These are phyloP conservation scores for Xylocopa sonorina DNA, from an alignment of 1,140 invertebrate species.

Conservation along the genomic window DNA sequence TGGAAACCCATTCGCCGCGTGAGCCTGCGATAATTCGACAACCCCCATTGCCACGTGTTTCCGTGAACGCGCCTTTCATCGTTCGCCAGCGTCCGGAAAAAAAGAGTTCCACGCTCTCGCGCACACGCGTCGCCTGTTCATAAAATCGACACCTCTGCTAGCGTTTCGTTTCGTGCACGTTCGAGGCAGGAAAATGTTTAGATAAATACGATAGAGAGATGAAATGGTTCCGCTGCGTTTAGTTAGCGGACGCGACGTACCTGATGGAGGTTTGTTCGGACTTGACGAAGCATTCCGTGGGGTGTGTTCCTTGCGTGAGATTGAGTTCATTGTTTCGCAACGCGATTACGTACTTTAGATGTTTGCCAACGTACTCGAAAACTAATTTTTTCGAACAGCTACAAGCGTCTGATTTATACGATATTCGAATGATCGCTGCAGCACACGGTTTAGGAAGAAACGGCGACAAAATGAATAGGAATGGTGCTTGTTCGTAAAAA, in stretches of 20 bases:
- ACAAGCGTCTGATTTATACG: too few relatives aligned
- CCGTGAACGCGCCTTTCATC: constrained; percentile 26
- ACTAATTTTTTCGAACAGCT: too few relatives aligned
- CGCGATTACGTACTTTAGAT: too few relatives aligned
- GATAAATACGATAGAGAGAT: background rate
- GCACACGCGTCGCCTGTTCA: background rate
- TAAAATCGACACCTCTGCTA: background rate
- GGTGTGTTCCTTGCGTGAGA: too few relatives aligned
- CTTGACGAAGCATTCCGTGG: too few relatives aligned
- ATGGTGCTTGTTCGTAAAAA: too few relatives aligned
- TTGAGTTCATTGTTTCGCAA: too few relatives aligned
- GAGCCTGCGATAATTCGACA: constrained; percentile 61
- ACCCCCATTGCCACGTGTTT: constrained; percentile 53
- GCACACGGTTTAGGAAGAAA: too few relatives aligned
- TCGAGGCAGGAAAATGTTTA: background rate
- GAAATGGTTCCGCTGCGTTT: background rate
- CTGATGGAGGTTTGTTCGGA: background rate
- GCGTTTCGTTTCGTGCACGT: background rate
- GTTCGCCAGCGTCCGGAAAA: constrained; percentile 5
- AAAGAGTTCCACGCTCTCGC: background rate
- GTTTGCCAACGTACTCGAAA: too few relatives aligned
- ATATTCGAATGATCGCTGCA: too few relatives aligned
- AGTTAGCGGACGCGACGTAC: background rate
- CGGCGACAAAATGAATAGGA: too few relatives aligned
- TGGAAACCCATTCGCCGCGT: constrained; percentile 59